Evolutionary conservation across 2,113 vertebrate species (phyloP).

Genomic region (Sphyrna mokarran): DNA sequence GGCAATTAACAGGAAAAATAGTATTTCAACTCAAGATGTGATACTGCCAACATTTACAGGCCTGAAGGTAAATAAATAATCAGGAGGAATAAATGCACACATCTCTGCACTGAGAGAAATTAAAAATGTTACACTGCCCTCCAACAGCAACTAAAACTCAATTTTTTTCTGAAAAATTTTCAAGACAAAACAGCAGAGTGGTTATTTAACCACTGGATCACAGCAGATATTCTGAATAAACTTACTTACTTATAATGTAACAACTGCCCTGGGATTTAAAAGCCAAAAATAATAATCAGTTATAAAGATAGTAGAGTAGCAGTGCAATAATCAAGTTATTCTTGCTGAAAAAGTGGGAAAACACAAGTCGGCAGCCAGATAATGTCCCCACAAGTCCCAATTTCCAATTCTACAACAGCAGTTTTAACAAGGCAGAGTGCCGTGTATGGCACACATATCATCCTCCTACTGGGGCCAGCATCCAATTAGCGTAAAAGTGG

Average conservation of each 20-base stretch:
- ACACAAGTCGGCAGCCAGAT: neutral
- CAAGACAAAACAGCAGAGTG: neutral
- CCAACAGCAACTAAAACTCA: neutral
- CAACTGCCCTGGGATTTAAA: neutral
- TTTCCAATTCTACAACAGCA: neutral
- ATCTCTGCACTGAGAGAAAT: neutral
- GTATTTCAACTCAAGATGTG: neutral
- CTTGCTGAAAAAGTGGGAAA: neutral
- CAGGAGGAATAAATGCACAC: neutral
- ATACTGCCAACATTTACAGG: neutral
- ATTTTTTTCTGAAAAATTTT: neutral
- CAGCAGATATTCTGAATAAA: neutral
- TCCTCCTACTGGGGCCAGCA: neutral
- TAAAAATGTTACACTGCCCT: neutral
- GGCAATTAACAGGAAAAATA: neutral
- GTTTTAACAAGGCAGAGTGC: neutral
- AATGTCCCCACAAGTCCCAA: neutral
- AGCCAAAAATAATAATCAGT: neutral
- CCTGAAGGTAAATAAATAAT: neutral
- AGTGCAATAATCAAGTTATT: neutral
- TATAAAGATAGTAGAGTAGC: neutral
- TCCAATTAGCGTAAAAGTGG: neutral
- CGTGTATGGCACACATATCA: neutral
- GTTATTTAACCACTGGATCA: neutral
- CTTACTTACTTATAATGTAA: neutral